A percentile compares a stretch with the other conserved stretches of the same genome.
These are phyloP conservation scores for Neopipo cinnamomea DNA, from an alignment of 2,113 vertebrate species.

Conservation along the genomic window DNA sequence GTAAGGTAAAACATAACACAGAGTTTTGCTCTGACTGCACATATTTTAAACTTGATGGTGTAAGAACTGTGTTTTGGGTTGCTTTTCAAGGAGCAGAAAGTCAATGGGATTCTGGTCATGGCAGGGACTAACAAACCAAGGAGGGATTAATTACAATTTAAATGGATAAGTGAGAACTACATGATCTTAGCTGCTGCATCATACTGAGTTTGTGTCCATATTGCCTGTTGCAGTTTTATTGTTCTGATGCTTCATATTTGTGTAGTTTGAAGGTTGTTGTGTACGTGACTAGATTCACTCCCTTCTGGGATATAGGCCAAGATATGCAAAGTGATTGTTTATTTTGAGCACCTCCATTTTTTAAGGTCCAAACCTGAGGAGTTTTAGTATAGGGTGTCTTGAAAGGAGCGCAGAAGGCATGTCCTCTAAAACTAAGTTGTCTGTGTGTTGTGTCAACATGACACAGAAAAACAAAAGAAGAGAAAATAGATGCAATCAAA, in stretches of 20 bases:
- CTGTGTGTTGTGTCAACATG: neutral
- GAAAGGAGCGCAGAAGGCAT: neutral
- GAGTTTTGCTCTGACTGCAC: neutral
- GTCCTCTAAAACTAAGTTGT: neutral
- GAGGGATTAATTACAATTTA: neutral
- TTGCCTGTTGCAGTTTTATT: neutral
- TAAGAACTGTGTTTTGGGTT: neutral
- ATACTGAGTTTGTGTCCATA: neutral
- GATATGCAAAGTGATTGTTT: slow-evolving; percentile 1
- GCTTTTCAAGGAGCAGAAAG: neutral
- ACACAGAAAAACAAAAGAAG: neutral
- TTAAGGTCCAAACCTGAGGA: neutral
- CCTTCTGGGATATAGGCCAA: neutral
- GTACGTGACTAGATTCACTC: neutral
- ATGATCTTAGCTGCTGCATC: neutral
- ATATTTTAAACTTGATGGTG: neutral
- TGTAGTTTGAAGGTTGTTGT: neutral
- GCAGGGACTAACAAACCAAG: neutral
- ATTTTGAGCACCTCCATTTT: neutral
- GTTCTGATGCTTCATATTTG: neutral
- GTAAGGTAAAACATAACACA: neutral
- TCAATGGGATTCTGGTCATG: neutral
- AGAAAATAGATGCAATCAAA: neutral
- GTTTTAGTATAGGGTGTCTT: neutral
- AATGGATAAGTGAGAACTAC: neutral